Percentiles rank a stretch among this genome's conserved stretches.
phyloP scores from a whole-genome alignment of 2,113 vertebrate species.

The Anser cygnoides region DNA sequence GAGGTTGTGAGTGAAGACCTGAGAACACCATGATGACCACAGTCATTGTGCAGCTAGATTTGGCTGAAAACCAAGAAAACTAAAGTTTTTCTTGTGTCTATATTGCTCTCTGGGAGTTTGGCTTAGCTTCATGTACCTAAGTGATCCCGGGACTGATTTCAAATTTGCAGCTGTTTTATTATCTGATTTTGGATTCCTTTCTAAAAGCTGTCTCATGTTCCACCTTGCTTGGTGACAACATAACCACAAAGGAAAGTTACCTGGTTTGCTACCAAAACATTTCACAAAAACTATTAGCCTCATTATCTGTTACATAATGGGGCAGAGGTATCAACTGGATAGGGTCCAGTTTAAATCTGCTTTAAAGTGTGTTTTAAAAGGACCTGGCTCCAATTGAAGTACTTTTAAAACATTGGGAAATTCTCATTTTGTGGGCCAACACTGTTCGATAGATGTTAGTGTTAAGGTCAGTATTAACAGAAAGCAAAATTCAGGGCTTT shows the following conservation, averaged over 20 bases:
- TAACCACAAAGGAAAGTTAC: not conserved
- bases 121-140: not conserved
- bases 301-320: conserved; percentile 14
- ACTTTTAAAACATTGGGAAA: conserved; percentile 28
- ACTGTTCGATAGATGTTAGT: not conserved
- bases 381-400: conserved; percentile 9
- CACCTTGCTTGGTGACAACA: not conserved
- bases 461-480: conserved; percentile 41
- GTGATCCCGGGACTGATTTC: not conserved
- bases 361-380: conserved; percentile 47
- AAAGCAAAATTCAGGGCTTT: conserved; percentile 39
- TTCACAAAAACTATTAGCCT: not conserved
- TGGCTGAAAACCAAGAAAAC: not conserved
- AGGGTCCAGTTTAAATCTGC: conserved; percentile 33
- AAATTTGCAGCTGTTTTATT: conserved; percentile 4
- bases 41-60: not conserved
- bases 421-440: conserved; percentile 30
- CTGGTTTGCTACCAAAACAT: not conserved
- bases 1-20: not conserved
- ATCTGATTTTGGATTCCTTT: not conserved
- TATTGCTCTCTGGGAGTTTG: not conserved
- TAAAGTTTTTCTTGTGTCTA: not conserved
- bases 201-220: not conserved
- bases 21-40: not conserved
- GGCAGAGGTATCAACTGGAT: not conserved